Base-by-base conservation (phyloP, 2,113 vertebrate species). In the Herpailurus yagouaroundi region DNA sequence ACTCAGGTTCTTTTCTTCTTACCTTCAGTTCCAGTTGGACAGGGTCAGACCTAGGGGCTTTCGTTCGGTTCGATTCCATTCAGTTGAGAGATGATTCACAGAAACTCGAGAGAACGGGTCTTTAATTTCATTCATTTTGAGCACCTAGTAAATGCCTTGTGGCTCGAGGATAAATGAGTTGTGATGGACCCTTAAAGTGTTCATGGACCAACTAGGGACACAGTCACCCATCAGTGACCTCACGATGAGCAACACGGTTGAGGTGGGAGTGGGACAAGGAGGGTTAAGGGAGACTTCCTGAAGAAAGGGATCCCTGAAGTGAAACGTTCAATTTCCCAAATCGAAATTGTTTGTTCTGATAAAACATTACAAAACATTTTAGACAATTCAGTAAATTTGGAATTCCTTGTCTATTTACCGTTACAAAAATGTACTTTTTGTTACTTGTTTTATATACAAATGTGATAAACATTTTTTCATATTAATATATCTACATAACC, bases 361-460 rank as follows among this genome's bases (percentile, higher is more conserved):
- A 74, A 94, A 95, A 79, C 12, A 33, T 41, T 89, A 92, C 19
- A 77, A 88, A 91, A 79, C 52, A 82, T 83, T 93, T 82, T 27
- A 60, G 79, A 95, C 52, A 95, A 92, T 52, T 64, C 33, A 92
- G 57, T 66, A 48, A 25, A 85, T 91, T 68, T 96, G 66, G 64
- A 71, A 73, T 45, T 89, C 60, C 74, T 84, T 95, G 73, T 89
- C 27, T 77, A 23, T 16, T 57, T 55, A n/a, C 23, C 60, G 79
- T 95, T 82, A 97, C 29, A 85, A 94, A 94, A 97, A 87, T n/a
- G 52, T 31, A 50, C 15, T 79, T 94, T 92, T 88, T 55, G 41
- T 84, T 79, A 55, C 52, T 81, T 97, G 31, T 76, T 91, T 64
- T 33, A 55, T 66, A 83, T 97, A 74, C 23, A 96, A 85, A 71